phyloP scores from a whole-genome alignment of 2,888 invertebrate genomes.

The Conus canariensis region DNA sequence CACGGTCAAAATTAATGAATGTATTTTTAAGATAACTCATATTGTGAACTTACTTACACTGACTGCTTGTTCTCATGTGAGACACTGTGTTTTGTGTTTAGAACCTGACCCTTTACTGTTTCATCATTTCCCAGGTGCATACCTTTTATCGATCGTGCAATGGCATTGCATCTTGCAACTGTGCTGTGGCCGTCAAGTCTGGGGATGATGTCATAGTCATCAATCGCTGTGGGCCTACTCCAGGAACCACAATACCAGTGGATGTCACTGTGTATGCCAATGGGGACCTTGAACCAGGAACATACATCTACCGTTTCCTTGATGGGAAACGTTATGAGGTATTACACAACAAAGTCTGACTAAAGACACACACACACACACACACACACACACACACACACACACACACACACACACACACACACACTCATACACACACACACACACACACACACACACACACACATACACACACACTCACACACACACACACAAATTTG shows the following conservation, averaged over 20 bases:
- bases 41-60: too few relatives aligned
- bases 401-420: too few relatives aligned
- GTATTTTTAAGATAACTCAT: too few relatives aligned
- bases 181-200: slow-evolving; percentile 62
- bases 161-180: slow-evolving; percentile 62
- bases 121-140: slow-evolving; percentile 46
- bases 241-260: slow-evolving; percentile 37
- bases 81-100: too few relatives aligned
- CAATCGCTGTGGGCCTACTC: slow-evolving; percentile 57
- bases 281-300: slow-evolving; percentile 58
- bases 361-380: too few relatives aligned
- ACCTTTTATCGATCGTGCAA: slow-evolving; percentile 55
- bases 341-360: not conserved
- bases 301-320: slow-evolving; percentile 48
- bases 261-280: slow-evolving; percentile 53
- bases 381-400: too few relatives aligned
- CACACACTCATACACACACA: too few relatives aligned
- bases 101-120: not conserved
- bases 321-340: slow-evolving; percentile 56
- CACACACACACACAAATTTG: too few relatives aligned
- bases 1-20: too few relatives aligned
- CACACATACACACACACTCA: too few relatives aligned
- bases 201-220: slow-evolving; percentile 63
- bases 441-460: too few relatives aligned
- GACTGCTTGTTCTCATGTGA: too few relatives aligned